Conservation (phyloP, 2,797 vertebrate genomes). For the Enteromius paludinosus region DNA sequence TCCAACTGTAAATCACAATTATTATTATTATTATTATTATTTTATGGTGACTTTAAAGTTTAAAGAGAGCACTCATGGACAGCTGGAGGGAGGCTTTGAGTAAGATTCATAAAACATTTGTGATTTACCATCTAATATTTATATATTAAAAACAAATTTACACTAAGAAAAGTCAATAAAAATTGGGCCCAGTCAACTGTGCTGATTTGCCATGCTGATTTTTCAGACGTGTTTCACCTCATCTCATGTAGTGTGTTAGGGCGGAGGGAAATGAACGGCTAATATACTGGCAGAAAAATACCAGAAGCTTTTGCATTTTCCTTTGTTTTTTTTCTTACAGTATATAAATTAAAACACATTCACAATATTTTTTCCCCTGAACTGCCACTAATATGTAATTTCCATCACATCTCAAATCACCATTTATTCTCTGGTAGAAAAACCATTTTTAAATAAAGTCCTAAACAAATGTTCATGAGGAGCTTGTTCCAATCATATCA, state of each 20-base stretch:
- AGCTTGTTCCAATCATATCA: slow-evolving; percentile 37
- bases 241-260: too few relatives aligned
- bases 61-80: not conserved
- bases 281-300: not conserved
- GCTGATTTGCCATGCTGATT: too few relatives aligned
- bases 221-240: too few relatives aligned
- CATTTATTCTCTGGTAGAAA: not conserved
- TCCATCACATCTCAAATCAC: not conserved
- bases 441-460: slow-evolving; percentile 1
- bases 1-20: too few relatives aligned
- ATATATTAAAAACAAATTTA: not conserved
- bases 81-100: not conserved
- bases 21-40: too few relatives aligned
- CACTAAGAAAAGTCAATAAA: too few relatives aligned
- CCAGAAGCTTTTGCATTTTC: not conserved
- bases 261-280: not conserved
- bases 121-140: not conserved
- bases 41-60: not conserved
- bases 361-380: not conserved
- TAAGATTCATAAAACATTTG: not conserved
- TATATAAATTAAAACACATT: not conserved
- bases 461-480: slow-evolving; percentile 17
- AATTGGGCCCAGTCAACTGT: too few relatives aligned
- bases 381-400: not conserved
- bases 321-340: not conserved